Percentiles rank a stretch among this genome's conserved stretches.
Evolutionary conservation across 2,888 invertebrate genomes (phyloP).

Genomic region (Tubiluchus corallicola): DNA sequence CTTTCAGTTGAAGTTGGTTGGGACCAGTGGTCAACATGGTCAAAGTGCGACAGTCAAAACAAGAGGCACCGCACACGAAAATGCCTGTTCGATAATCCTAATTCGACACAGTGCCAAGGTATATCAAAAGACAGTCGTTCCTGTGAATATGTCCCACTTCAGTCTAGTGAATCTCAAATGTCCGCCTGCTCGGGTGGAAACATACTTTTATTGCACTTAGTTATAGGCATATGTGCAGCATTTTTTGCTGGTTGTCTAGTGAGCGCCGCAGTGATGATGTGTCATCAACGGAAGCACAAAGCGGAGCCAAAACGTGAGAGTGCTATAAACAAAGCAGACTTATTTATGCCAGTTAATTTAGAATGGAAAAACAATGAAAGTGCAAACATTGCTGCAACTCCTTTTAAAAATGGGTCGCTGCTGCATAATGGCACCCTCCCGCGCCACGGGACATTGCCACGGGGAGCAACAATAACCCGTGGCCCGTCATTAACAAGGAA

Average conservation of each 20-base stretch:
- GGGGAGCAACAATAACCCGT: neutral
- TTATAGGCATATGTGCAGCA: neutral
- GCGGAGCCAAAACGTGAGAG: neutral
- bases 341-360: neutral
- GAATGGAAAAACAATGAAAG: conserved; percentile 1
- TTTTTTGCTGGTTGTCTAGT: neutral
- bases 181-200: neutral
- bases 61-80: neutral
- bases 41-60: neutral
- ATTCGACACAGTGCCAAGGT: neutral
- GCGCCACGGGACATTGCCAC: neutral
- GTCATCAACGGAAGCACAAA: neutral
- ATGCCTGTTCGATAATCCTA: neutral
- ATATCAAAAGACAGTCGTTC: neutral
- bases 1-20: neutral
- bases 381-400: neutral
- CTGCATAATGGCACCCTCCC: neutral
- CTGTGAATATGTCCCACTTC: neutral
- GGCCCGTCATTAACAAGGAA: neutral
- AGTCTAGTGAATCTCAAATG: too few relatives aligned
- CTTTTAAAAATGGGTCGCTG: neutral
- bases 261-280: neutral
- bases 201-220: neutral
- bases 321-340: neutral
- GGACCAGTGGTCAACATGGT: conserved; percentile 1